phyloP scores from a whole-genome alignment of 2,797 vertebrate genomes.

The Chelon auratus region DNA sequence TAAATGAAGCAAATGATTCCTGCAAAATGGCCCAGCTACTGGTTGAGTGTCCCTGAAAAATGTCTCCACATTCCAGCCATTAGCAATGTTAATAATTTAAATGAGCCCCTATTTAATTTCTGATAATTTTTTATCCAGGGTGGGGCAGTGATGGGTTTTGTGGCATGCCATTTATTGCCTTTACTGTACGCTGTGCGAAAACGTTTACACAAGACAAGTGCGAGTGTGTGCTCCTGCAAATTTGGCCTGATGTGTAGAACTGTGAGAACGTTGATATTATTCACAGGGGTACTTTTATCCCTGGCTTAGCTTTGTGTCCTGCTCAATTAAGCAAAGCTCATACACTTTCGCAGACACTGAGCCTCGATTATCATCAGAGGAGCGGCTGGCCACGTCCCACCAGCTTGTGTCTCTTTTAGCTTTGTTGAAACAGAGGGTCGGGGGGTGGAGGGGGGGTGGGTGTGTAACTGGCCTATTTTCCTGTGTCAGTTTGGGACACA shows the following conservation, averaged over 20 bases:
- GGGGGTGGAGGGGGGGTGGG: neutral
- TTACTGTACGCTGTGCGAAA: constrained; percentile 42
- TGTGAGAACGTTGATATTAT: constrained; percentile 66
- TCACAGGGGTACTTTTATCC: constrained; percentile 68
- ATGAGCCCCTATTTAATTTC: constrained; percentile 39
- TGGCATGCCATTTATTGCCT: constrained; percentile 52
- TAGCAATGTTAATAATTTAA: constrained; percentile 44
- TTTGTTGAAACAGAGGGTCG: constrained; percentile 36
- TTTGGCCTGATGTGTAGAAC: constrained; percentile 61
- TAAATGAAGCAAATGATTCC: constrained; percentile 50
- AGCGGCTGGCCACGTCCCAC: constrained; percentile 43
- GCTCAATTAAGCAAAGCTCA: constrained; percentile 70
- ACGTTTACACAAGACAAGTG: constrained; percentile 51
- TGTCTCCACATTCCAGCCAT: constrained; percentile 26
- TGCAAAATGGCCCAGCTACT: constrained; percentile 13
- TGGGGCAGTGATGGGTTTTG: neutral
- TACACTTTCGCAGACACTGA: constrained; percentile 55
- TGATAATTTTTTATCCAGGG: constrained; percentile 18
- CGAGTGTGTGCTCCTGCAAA: constrained; percentile 56
- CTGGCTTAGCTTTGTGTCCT: constrained; percentile 67
- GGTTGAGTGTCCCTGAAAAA: constrained; percentile 20
- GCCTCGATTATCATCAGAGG: constrained; percentile 61
- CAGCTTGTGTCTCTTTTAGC: constrained; percentile 28
- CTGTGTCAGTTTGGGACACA: constrained; percentile 44
- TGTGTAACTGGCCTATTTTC: constrained; percentile 49